Percentiles rank a stretch among this genome's conserved stretches.
Evolutionary conservation across 2,888 invertebrate species (phyloP).

Genomic region (Drosophila mimetica): DNA sequence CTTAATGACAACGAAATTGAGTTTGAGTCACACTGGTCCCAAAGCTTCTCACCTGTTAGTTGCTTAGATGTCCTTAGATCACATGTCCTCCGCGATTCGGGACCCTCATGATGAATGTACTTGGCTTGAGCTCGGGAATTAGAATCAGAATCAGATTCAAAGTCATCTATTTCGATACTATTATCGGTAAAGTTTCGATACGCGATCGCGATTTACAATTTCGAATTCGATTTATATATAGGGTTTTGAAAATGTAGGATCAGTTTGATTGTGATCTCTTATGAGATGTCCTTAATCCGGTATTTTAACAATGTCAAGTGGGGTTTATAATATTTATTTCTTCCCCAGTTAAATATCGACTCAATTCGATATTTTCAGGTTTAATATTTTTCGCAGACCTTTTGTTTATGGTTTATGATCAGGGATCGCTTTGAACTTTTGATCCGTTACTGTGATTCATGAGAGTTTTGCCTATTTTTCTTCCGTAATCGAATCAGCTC

Average conservation of each 20-base stretch:
- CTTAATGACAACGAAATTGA: constrained; percentile 32
- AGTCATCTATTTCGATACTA: not conserved
- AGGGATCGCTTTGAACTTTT: not conserved
- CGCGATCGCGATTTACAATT: not conserved
- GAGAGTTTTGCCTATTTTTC: not conserved
- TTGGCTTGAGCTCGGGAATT: not conserved
- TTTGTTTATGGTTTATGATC: not conserved
- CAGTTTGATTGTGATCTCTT: no score
- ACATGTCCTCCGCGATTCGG: not conserved
- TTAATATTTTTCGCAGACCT: not conserved
- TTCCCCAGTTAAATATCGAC: not conserved
- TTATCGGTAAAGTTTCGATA: not conserved
- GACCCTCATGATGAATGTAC: no score
- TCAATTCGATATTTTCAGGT: not conserved
- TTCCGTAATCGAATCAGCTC: constrained; percentile 1
- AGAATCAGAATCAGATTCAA: not conserved
- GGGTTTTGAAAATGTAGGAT: no score
- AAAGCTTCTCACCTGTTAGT: constrained; percentile 10
- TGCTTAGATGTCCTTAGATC: constrained; percentile 7
- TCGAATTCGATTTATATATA: no score
- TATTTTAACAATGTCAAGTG: not conserved
- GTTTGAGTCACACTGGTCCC: not conserved
- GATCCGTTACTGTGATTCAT: not conserved
- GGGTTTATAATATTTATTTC: not conserved
- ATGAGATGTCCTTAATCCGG: not conserved